These are phyloP conservation scores for Phyllostomus discolor DNA, from an alignment of 2,113 vertebrate genomes.

Conservation along the genomic window DNA sequence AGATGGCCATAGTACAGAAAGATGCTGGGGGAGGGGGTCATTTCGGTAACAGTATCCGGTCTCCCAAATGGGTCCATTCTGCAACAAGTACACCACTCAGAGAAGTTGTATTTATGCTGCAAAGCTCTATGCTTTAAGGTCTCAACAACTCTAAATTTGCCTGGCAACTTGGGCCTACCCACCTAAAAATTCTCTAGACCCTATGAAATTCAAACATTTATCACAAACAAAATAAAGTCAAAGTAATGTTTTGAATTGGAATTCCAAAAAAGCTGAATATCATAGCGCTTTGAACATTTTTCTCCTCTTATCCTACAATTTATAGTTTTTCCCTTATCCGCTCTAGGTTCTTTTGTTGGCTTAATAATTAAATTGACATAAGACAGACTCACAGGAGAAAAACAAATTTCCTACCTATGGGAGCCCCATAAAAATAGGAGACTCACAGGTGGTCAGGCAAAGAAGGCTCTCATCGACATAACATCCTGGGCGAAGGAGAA, in stretches of 20 bases:
- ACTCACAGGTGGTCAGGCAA: not conserved
- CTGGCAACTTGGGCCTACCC: not conserved
- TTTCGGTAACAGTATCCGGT: too few species aligned
- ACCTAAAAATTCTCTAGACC: not conserved
- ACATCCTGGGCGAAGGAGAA: not conserved
- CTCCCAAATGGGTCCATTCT: too few species aligned
- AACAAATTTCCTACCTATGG: not conserved
- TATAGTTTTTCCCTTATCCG: not conserved
- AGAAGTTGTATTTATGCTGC: not conserved
- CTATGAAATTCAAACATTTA: not conserved
- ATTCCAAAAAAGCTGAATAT: not conserved
- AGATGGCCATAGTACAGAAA: too few species aligned
- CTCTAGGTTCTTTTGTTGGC: not conserved
- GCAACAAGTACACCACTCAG: not conserved
- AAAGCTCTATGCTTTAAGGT: not conserved
- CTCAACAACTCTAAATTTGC: not conserved
- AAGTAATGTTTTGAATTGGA: not conserved
- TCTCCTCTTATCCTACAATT: not conserved
- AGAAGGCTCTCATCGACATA: not conserved
- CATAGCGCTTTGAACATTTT: not conserved
- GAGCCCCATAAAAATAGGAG: not conserved
- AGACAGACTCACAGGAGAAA: not conserved
- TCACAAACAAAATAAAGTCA: not conserved
- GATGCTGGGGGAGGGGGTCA: too few species aligned
- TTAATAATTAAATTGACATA: not conserved